Base-by-base conservation (phyloP, 2,113 vertebrate genomes). In the Gallinago media region DNA sequence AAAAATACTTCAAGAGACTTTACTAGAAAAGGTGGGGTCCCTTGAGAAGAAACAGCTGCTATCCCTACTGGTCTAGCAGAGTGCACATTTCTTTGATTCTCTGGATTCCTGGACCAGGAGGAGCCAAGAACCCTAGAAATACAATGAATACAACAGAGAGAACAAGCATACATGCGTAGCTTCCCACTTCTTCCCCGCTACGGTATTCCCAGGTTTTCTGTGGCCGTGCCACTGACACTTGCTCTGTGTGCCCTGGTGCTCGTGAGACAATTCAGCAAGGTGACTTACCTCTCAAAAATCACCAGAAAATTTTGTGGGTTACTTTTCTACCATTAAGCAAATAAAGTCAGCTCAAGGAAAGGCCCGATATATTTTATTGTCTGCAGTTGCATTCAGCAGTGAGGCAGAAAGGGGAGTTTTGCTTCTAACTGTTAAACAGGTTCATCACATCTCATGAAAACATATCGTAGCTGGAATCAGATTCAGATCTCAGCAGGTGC, bases 31-130 rank as follows among this genome's bases (percentile, higher is more conserved):
- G 55, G 26, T 46, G 58, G 40, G 62, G 25, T 81, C 88, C 38
- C 68, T 38, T 34, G 36, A 62, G 36, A 86, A 93, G 42, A 77
- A 92, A 94, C 88, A 94, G 91, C 83, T 95, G 79, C 50, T 80
- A 80, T 32, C 34, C 42, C 72, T 83, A 62, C 36, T 80, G 34
- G 12, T 88, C 49, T 61, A 93, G 19, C 31, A 88, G 79, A 93
- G 86, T 11, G 22, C 19, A 70, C 55, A 83, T 88, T 92, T 90
- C 58, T 83, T 83, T 80, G 62, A 92, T 88, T 92, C 94, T 70
- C 75, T 42, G 52, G 65, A 95, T 96, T 94, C 79, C 94, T 66
- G 38, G 85, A 85, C 40, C 72, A 93, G 71, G 55, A 84, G 79
- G 72, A 93, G 59, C 29, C 85, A 86, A 92, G 26, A 94, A 65